Base-by-base conservation (phyloP, 1,140 invertebrate species). In the Bombus terrestris region DNA sequence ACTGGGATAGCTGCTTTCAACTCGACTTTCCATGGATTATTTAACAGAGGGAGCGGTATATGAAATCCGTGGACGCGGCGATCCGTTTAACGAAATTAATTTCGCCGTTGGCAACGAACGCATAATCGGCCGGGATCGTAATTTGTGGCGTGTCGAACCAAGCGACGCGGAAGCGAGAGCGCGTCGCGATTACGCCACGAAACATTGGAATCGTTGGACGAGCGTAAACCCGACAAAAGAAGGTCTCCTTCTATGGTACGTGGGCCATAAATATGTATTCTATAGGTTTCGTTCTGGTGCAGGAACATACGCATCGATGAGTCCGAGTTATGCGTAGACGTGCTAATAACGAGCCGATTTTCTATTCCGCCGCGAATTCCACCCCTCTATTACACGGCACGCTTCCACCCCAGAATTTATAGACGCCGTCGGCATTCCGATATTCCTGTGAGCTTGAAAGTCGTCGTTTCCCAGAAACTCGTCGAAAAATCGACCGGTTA, bases 291-390 rank as follows among this genome's bases (percentile, higher is more conserved):
- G 59, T 41, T 35, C 77, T 41, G 3, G n/a, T 32, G 13, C 78
- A 75, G 86, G 72, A 35, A 86, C 71, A 73, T 91, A 94, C 92
- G 93, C 92, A 93, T 92, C 93, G 92, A 69, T 93, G 94, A 93
- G 93, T 94, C 86, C 92, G 83, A 94, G 94, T 93, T 94, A 94
- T 94, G 93, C 88, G 90, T 88, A 89, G 90, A 94, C 93, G 94
- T 92, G 94, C 93, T 94, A 94, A 95, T 94, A 94, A 94, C 94
- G 94, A 93, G 92, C 92, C 91, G 93, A 93, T 93, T 94, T 6
- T 68, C 94, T 93, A 92, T 93, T 93, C 91, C 92, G 53, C 85
- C 84, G 86, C 86, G 88, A 88, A 94, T 94, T 93, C 93, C 92
- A 90, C 92, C 92, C 89, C 93, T 93, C 93, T 89, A 92, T 93